These are phyloP conservation scores for Porites rus DNA, from an alignment of 92 coral and sea anemone genomes.

Conservation along the genomic window DNA sequence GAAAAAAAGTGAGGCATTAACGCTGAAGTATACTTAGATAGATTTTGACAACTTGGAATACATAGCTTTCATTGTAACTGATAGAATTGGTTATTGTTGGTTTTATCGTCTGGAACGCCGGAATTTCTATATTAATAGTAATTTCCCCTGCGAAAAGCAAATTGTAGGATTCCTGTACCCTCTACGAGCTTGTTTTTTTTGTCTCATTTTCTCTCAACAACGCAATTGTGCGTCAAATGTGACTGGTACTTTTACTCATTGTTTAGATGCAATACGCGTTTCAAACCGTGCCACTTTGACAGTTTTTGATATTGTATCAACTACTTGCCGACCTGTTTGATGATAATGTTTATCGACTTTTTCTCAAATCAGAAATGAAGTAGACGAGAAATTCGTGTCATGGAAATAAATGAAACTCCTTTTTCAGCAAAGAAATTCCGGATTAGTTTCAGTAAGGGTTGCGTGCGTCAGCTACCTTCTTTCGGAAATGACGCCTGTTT, in stretches of 20 bases:
- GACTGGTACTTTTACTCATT: not conserved
- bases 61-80: too few species aligned
- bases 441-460: not conserved
- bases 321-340: not conserved
- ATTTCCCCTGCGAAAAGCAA: not conserved
- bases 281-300: not conserved
- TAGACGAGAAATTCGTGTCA: not conserved
- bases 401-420: not conserved
- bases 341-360: too few species aligned
- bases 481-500: conserved; percentile 28
- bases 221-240: not conserved
- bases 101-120: not conserved
- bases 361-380: not conserved
- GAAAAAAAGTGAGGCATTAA: too few species aligned
- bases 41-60: not conserved
- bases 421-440: not conserved
- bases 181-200: conserved; percentile 21
- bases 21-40: too few species aligned
- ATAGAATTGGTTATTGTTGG: too few species aligned
- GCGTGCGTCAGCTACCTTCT: not conserved
- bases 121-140: not conserved
- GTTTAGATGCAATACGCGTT: not conserved
- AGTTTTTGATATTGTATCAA: not conserved
- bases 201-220: not conserved
- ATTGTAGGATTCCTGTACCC: not conserved